Evolutionary conservation across 1,140 invertebrate genomes (phyloP), one percentile per base, ranked within the genome.

Genomic region (Calliphora vicina): DNA sequence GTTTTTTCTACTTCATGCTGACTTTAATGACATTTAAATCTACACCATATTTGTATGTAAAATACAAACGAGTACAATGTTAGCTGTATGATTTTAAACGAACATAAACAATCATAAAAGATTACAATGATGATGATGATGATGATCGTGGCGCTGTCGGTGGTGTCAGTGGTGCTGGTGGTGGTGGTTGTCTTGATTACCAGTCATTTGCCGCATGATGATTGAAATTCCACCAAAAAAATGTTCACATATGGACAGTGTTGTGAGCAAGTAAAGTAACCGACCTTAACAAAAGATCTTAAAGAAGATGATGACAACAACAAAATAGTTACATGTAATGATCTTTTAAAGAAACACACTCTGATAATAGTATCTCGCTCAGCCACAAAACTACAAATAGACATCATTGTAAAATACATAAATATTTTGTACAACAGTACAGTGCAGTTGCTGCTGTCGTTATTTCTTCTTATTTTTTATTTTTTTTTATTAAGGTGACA

Each of bases 401-500:
- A 17, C 29, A 26, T 8, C 29, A 78, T 35, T 1, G 2, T 20
- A 23, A 43, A 35, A 42, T 20, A n/a, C 6, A 25, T 43, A n/a
- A n/a, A 78, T 23, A 29, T 13, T 15, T 12, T 15, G 12, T 74
- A 1, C 9, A 20, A 43, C 8, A n/a, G 3, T 10, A 23, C 15
- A 35, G 27, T 42, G 29, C 73, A 76, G 6, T 29, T 17, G 20
- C n/a, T 13, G 13, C 9, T 29, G 9, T 27, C 72, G 6, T n/a
- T 57, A 6, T 57, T 57, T 67, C 20, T 23, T 23, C 3, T 23
- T 20, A 9, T 20, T 23, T n/a, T 17, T 1, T 61, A 26, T 25
- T 76, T 42, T 42, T 29, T 76, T 43, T 25, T 78, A 43, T 78
- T 78, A 78, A 78, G 74, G 74, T 78, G 74, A 78, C 74, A 78